phyloP scores from a whole-genome alignment of 2,113 vertebrate genomes.

The Crotalus helleri region DNA sequence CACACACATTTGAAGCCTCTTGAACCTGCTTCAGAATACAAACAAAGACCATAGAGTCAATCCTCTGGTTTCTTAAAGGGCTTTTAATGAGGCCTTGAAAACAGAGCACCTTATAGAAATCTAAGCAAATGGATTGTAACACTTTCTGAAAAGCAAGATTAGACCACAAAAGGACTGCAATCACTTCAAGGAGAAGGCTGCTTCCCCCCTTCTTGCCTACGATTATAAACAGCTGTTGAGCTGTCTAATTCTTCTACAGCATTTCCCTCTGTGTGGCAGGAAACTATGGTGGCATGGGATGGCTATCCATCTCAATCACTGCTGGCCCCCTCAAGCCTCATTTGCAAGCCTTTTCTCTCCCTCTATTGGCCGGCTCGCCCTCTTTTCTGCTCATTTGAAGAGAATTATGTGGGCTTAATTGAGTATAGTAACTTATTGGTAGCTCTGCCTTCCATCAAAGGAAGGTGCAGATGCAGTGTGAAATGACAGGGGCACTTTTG shows the following conservation, averaged over 20 bases:
- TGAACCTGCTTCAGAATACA: conserved; percentile 39
- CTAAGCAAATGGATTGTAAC: conserved; percentile 87
- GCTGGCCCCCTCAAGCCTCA: conserved; percentile 79
- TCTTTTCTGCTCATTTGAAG: conserved; percentile 75
- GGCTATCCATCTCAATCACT: conserved; percentile 80
- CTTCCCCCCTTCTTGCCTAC: conserved; percentile 53
- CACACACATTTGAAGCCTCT: conserved; percentile 23
- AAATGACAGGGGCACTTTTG: conserved; percentile 73
- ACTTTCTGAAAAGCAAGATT: conserved; percentile 92
- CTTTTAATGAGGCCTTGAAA: conserved; percentile 78
- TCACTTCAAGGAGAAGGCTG: conserved; percentile 68
- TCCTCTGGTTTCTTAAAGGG: conserved; percentile 77
- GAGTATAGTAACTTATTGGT: conserved; percentile 90
- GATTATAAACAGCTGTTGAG: conserved; percentile 81
- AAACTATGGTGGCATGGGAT: conserved; percentile 79
- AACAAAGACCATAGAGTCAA: conserved; percentile 79
- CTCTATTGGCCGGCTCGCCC: conserved; percentile 66
- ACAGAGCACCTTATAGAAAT: conserved; percentile 83
- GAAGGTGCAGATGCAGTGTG: conserved; percentile 88
- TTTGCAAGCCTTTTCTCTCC: conserved; percentile 76
- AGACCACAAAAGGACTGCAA: conserved; percentile 82
- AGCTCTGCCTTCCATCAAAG: conserved; percentile 75
- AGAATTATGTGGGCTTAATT: conserved; percentile 88
- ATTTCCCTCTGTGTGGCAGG: conserved; percentile 70
- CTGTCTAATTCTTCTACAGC: conserved; percentile 77